Conservation (phyloP, 1,140 invertebrate species). For the Cydia splendana region DNA sequence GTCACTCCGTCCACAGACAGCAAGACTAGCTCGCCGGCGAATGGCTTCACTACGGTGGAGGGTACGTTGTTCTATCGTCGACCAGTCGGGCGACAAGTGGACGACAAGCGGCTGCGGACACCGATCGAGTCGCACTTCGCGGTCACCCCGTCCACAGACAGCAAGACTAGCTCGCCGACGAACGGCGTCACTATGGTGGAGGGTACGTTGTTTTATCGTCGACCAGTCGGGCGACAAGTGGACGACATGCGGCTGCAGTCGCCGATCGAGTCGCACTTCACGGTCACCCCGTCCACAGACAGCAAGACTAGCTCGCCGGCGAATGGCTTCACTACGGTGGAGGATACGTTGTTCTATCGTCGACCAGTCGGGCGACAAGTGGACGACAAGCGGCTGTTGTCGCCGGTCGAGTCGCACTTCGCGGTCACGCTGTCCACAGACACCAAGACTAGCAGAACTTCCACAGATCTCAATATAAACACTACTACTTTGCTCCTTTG, state of each 20-base stretch:
- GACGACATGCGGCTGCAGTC: conserved; percentile 77
- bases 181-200: conserved; percentile 88
- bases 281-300: conserved; percentile 79
- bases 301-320: conserved; percentile 82
- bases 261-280: conserved; percentile 84
- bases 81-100: conserved; percentile 56
- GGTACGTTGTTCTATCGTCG: conserved; percentile 57
- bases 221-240: conserved; percentile 56
- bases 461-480: too few relatives aligned
- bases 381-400: conserved; percentile 75
- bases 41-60: conserved; percentile 87
- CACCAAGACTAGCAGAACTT: too few relatives aligned
- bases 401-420: conserved; percentile 83
- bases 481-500: too few relatives aligned
- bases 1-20: conserved; percentile 79
- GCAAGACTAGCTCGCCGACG: conserved; percentile 81
- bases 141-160: conserved; percentile 78
- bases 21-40: conserved; percentile 82
- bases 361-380: conserved; percentile 58
- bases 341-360: conserved; percentile 65
- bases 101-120: conserved; percentile 77
- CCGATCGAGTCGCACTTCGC: conserved; percentile 84
- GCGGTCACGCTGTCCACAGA: conserved; percentile 79
- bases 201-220: conserved; percentile 58
- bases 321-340: conserved; percentile 87